A percentile compares a stretch with the other conserved stretches of the same genome.
phyloP scores from a whole-genome alignment of 2,888 invertebrate genomes.

The Drosophila fulvimacula region DNA sequence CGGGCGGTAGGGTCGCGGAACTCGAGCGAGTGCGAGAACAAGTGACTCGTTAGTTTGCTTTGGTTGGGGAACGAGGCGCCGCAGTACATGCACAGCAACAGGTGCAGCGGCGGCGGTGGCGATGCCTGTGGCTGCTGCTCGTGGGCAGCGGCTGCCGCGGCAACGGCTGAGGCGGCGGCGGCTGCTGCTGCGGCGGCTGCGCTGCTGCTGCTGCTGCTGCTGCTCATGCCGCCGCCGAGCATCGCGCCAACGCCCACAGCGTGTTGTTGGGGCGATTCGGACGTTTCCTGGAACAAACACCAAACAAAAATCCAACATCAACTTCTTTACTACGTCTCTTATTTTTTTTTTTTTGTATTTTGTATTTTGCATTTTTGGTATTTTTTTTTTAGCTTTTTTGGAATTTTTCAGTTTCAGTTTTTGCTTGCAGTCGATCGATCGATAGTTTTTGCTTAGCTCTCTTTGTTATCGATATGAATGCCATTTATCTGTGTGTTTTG shows the following conservation, averaged over 20 bases:
- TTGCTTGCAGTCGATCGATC: constrained; percentile 73
- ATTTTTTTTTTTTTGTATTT: constrained; percentile 84
- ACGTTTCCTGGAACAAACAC: constrained; percentile 93
- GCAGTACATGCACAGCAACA: constrained; percentile 95
- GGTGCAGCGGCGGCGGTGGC: constrained; percentile 81
- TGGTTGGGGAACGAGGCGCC: constrained; percentile 94
- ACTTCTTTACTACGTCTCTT: constrained; percentile 88
- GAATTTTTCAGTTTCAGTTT: constrained; percentile 70
- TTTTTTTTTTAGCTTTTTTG: constrained; percentile 40
- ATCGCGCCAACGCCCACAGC: constrained; percentile 86
- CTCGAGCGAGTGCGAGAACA: constrained; percentile 94
- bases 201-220: constrained; percentile 74
- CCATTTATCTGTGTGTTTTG: constrained; percentile 44
- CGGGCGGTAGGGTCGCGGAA: constrained; percentile 89
- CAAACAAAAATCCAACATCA: constrained; percentile 94
- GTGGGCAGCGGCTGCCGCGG: constrained; percentile 66
- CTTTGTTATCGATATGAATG: constrained; percentile 47
- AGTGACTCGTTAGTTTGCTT: constrained; percentile 95
- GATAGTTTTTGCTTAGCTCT: constrained; percentile 56
- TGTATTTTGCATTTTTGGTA: constrained; percentile 84
- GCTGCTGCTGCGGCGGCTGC: constrained; percentile 60
- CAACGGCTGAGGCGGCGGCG: constrained; percentile 58
- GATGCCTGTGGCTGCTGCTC: constrained; percentile 75
- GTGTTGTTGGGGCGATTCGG: constrained; percentile 87
- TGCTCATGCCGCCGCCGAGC: constrained; percentile 66